A percentile compares a stretch with the other conserved stretches of the same genome.
These are phyloP conservation scores for Patiria pectinifera DNA, from an alignment of 53 echinoderm and acorn worm genomes.

Conservation along the genomic window DNA sequence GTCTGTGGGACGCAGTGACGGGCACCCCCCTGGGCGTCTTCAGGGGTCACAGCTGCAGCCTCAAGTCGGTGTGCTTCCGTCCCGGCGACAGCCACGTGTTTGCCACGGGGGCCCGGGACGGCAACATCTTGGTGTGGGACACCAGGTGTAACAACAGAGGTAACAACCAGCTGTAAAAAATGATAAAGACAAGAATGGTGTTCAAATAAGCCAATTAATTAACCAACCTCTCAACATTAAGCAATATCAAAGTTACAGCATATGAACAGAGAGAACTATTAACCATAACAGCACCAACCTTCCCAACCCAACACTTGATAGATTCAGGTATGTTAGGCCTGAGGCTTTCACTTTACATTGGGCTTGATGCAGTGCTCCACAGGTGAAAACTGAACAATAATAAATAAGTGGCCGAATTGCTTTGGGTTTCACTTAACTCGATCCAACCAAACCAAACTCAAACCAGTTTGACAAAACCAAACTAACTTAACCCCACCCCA, in stretches of 20 bases:
- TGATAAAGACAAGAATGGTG: not conserved
- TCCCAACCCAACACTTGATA: no score
- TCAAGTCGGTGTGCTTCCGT: slow-evolving; percentile 88
- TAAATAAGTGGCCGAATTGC: no score
- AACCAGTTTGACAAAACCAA: no score
- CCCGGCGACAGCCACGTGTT: slow-evolving; percentile 76
- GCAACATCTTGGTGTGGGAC: slow-evolving; percentile 95
- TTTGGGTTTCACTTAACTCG: no score
- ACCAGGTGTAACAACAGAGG: slow-evolving; percentile 85
- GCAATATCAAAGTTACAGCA: not conserved
- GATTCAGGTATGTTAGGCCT: no score
- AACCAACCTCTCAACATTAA: not conserved
- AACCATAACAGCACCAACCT: no score
- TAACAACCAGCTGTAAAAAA: slow-evolving; percentile 11
- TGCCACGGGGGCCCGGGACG: slow-evolving; percentile 95
- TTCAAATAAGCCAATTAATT: not conserved
- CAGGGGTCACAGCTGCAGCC: slow-evolving; percentile 90
- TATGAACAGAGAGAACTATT: no score
- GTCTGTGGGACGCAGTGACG: slow-evolving; percentile 83
- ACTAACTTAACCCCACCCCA: no score
- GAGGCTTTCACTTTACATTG: no score
- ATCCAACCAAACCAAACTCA: no score
- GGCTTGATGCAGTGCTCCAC: no score
- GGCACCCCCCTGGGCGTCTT: slow-evolving; percentile 73
- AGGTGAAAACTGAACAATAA: no score